Percentiles rank a stretch among this genome's conserved stretches.
Evolutionary conservation across 2,888 invertebrate species (phyloP).

Genomic region (Busseola fusca): DNA sequence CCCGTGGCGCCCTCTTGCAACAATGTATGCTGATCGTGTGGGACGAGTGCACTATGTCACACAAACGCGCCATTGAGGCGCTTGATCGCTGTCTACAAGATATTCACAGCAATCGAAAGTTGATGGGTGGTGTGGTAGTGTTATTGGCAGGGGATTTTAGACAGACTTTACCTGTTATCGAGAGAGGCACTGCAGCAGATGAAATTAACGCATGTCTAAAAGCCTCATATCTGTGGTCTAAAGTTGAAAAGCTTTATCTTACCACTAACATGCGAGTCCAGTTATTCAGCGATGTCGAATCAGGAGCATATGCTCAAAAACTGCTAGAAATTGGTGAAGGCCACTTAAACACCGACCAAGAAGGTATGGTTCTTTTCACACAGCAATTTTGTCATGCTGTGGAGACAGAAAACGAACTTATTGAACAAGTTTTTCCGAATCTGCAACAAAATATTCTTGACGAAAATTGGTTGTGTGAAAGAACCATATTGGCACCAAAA

Average conservation of each 20-base stretch:
- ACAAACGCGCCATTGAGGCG: slow-evolving; percentile 2
- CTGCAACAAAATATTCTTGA: neutral
- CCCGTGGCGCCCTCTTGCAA: slow-evolving; percentile 2
- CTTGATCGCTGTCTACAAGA: slow-evolving; percentile 3
- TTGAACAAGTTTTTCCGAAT: neutral
- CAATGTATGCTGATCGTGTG: slow-evolving; percentile 1
- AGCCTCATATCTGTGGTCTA: neutral
- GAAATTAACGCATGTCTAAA: neutral
- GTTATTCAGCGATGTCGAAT: neutral
- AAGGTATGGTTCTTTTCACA: neutral
- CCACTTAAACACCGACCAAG: neutral
- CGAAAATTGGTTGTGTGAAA: neutral
- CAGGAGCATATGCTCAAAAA: neutral
- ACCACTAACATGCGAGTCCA: neutral
- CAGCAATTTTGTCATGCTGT: neutral
- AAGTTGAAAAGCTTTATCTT: neutral
- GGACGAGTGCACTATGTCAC: slow-evolving; percentile 11
- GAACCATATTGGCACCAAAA: neutral
- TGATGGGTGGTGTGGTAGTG: neutral
- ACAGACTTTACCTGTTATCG: too few relatives aligned
- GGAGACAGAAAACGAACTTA: neutral
- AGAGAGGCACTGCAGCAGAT: neutral
- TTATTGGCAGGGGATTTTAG: neutral
- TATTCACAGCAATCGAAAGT: neutral
- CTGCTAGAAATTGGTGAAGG: neutral